These are phyloP conservation scores for Coenonympha arcania DNA, from an alignment of 2,888 invertebrate species.

Conservation along the genomic window DNA sequence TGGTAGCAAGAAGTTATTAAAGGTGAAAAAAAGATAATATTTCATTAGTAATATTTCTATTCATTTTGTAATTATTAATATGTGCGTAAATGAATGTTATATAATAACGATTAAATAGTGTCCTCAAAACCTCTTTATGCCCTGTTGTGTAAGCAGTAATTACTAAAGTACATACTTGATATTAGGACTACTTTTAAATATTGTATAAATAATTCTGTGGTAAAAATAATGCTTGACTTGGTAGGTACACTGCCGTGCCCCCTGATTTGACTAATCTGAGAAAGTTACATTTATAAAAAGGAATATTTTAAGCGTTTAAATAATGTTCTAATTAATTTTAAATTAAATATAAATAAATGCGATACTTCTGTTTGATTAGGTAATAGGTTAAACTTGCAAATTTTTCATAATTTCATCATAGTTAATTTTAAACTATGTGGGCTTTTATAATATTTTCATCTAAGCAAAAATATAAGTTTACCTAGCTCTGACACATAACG, in stretches of 20 bases:
- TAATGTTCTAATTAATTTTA: too few species aligned
- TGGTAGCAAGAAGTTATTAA: neutral
- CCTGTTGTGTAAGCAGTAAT: neutral
- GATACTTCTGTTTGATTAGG: neutral
- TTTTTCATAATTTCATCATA: neutral
- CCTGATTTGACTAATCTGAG: too few species aligned
- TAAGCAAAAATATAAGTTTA: conserved; percentile 9
- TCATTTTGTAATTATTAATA: neutral
- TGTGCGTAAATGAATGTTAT: neutral
- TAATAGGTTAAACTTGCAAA: neutral
- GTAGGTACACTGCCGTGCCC: too few species aligned
- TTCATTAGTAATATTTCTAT: neutral
- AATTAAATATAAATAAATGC: neutral
- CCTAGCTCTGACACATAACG: neutral
- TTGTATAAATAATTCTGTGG: too few species aligned
- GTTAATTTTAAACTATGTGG: conserved; percentile 5
- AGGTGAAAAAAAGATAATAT: neutral
- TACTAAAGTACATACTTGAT: too few species aligned
- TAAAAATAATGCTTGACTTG: too few species aligned
- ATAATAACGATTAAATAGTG: neutral
- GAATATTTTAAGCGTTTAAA: too few species aligned
- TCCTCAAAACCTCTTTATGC: neutral
- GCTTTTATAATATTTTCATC: neutral
- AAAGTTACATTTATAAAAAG: too few species aligned
- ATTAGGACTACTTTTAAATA: too few species aligned